Percentiles rank a stretch among this genome's conserved stretches.
Conservation (phyloP, 2,888 invertebrate genomes). For the Mimas tiliae region DNA sequence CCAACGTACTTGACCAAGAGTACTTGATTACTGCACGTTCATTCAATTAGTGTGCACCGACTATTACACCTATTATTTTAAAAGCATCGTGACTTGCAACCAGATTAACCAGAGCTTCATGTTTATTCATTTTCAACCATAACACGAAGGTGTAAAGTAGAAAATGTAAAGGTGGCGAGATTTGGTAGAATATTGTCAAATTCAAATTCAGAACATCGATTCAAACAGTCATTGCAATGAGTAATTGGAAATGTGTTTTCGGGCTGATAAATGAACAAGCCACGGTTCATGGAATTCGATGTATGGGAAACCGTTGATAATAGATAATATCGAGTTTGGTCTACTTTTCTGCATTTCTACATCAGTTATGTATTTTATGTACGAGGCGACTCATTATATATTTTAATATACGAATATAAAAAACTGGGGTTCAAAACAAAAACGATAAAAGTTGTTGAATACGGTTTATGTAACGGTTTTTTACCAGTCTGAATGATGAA, state of each 20-base stretch:
- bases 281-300: not conserved
- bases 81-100: slow-evolving; percentile 42
- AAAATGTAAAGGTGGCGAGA: not conserved
- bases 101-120: slow-evolving; percentile 11
- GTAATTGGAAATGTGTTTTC: slow-evolving; percentile 39
- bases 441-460: no score
- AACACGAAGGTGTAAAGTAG: not conserved
- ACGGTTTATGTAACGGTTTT: no score
- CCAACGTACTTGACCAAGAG: slow-evolving; percentile 43
- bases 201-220: slow-evolving; percentile 45
- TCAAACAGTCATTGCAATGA: slow-evolving; percentile 38
- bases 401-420: no score
- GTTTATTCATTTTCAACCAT: not conserved
- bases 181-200: slow-evolving; percentile 25
- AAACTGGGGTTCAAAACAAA: no score
- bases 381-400: no score
- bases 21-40: slow-evolving; percentile 62
- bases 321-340: not conserved
- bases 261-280: slow-evolving; percentile 28
- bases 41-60: slow-evolving; percentile 59
- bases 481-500: no score
- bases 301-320: not conserved
- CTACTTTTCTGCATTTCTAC: not conserved
- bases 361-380: not conserved
- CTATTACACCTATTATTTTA: slow-evolving; percentile 52